Evolutionary conservation across 2,797 vertebrate species (phyloP).

Genomic region (Pyrocephalus nanus): DNA sequence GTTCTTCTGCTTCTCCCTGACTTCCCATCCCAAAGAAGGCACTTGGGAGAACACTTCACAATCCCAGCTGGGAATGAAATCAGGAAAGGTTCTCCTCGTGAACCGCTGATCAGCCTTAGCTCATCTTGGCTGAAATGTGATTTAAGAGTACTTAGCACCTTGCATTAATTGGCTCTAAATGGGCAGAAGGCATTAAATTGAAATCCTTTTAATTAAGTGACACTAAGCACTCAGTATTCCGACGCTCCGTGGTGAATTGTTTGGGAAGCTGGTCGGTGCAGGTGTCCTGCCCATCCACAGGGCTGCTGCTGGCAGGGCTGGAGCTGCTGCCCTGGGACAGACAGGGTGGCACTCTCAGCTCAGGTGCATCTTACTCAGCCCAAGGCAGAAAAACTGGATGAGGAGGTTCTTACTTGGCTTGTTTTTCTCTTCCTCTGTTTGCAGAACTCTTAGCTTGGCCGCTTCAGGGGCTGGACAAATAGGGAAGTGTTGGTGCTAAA

Average conservation of each 20-base stretch:
- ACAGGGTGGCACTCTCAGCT: not conserved
- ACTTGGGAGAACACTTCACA: not conserved
- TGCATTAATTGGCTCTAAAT: not conserved
- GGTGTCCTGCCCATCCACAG: not conserved
- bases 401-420: not conserved
- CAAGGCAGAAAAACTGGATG: constrained; percentile 44
- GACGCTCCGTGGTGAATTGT: not conserved
- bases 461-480: constrained; percentile 42
- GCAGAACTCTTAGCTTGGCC: constrained; percentile 35
- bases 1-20: not conserved
- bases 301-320: constrained; percentile 9
- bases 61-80: not conserved
- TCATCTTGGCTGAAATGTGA: not conserved
- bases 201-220: constrained; percentile 45
- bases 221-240: constrained; percentile 7
- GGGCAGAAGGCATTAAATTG: constrained; percentile 5
- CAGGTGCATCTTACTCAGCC: constrained; percentile 20
- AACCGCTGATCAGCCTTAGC: not conserved
- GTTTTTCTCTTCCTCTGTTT: not conserved
- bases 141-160: constrained; percentile 1
- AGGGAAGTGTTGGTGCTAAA: constrained; percentile 46
- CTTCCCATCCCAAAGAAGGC: not conserved
- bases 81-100: not conserved
- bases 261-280: not conserved
- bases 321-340: constrained; percentile 39